These are phyloP conservation scores for Liolophura sinensis DNA, from an alignment of 1,140 invertebrate genomes.

Conservation along the genomic window DNA sequence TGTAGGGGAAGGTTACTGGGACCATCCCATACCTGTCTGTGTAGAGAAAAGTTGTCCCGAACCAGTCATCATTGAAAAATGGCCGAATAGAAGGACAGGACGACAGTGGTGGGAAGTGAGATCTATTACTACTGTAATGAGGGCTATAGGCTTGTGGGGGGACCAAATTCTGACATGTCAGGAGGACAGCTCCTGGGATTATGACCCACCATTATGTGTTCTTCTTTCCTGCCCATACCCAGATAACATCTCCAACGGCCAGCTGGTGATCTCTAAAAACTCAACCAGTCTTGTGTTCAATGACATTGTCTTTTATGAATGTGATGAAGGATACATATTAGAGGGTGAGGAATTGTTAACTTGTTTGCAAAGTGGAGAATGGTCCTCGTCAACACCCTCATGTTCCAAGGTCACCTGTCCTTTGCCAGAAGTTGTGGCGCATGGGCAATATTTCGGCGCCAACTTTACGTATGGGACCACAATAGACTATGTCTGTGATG, in stretches of 20 bases:
- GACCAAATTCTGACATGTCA: slow-evolving; percentile 17
- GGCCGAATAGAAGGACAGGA: slow-evolving; percentile 83
- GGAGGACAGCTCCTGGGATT: slow-evolving; percentile 59
- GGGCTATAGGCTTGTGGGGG: slow-evolving; percentile 28
- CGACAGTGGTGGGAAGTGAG: slow-evolving; percentile 81
- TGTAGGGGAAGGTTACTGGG: not conserved
- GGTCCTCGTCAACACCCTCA: not conserved
- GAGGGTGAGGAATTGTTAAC: slow-evolving; percentile 49
- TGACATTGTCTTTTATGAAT: slow-evolving; percentile 54
- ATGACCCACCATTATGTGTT: too few relatives aligned
- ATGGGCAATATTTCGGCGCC: slow-evolving; percentile 31
- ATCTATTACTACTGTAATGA: slow-evolving; percentile 69
- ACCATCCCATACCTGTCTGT: too few relatives aligned
- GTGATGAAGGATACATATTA: slow-evolving; percentile 64
- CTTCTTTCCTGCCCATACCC: too few relatives aligned
- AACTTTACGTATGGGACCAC: slow-evolving; percentile 44
- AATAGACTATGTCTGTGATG: slow-evolving; percentile 33
- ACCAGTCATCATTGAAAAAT: slow-evolving; percentile 14
- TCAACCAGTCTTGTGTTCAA: too few relatives aligned
- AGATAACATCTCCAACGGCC: too few relatives aligned
- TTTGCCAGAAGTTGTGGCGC: slow-evolving; percentile 18
- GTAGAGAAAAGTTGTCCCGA: slow-evolving; percentile 5
- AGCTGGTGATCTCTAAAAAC: too few relatives aligned
- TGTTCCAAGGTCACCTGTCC: slow-evolving; percentile 32
- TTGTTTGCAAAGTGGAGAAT: slow-evolving; percentile 24